A percentile compares a stretch with the other conserved stretches of the same genome.
Conservation (phyloP, 2,888 invertebrate genomes). For the Morpho deidamia region DNA sequence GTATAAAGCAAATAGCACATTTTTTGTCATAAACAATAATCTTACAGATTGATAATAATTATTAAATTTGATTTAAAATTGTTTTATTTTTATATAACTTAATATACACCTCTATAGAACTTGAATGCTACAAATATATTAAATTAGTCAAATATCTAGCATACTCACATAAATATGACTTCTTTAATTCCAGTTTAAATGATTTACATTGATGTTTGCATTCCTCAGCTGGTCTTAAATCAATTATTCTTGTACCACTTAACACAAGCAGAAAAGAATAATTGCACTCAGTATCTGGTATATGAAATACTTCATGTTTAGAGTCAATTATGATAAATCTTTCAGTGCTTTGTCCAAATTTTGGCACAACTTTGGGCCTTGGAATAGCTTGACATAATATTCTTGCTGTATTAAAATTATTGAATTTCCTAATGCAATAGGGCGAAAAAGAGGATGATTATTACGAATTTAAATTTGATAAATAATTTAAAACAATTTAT, state of each 20-base stretch:
- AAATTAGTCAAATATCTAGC: background rate
- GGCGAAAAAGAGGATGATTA: background rate
- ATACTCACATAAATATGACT: conserved; percentile 86
- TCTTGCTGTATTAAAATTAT: conserved; percentile 86
- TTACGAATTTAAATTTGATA: too few species aligned
- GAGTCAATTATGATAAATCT: conserved; percentile 87
- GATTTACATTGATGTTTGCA: conserved; percentile 85
- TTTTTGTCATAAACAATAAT: too few species aligned
- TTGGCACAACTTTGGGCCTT: conserved; percentile 83
- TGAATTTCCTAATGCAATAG: conserved; percentile 81
- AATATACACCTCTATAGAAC: too few species aligned
- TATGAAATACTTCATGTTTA: conserved; percentile 79
- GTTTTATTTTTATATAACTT: too few species aligned
- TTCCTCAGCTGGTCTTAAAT: conserved; percentile 86
- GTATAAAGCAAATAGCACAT: background rate
- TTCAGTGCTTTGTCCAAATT: conserved; percentile 87
- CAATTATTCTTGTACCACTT: conserved; percentile 84
- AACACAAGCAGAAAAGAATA: conserved; percentile 87
- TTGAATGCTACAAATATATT: too few species aligned
- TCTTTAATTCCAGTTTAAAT: conserved; percentile 83
- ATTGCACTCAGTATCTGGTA: conserved; percentile 91
- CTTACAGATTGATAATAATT: too few species aligned
- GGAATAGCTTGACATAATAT: conserved; percentile 84
- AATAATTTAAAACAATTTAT: too few species aligned
- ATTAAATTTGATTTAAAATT: too few species aligned